Conservation (phyloP, 2,888 invertebrate genomes). For the Archaeoteleia sp. region DNA sequence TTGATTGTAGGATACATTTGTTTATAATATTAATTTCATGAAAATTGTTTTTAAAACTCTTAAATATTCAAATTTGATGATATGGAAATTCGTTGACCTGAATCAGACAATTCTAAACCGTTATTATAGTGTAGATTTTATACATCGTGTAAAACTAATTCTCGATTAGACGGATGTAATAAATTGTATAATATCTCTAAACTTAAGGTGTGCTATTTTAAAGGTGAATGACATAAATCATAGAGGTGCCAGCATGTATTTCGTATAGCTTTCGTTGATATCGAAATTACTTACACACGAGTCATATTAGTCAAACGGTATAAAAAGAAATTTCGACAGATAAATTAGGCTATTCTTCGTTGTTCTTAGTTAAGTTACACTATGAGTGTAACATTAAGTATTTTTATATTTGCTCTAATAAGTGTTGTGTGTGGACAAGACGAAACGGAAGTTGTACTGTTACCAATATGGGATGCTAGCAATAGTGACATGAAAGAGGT, state of each 20-base stretch:
- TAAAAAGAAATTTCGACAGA: slow-evolving; percentile 54
- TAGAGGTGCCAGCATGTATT: slow-evolving; percentile 66
- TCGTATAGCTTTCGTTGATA: slow-evolving; percentile 31
- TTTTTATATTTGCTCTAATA: slow-evolving; percentile 45
- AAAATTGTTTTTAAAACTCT: too few relatives aligned
- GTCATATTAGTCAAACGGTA: slow-evolving; percentile 25
- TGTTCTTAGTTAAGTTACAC: slow-evolving; percentile 46
- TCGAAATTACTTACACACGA: slow-evolving; percentile 35
- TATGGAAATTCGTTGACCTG: too few relatives aligned
- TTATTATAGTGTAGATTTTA: too few relatives aligned
- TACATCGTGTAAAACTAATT: too few relatives aligned
- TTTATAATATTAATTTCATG: too few relatives aligned
- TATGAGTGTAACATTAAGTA: slow-evolving; percentile 52
- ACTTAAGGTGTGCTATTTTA: slow-evolving; percentile 7
- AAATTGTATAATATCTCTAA: slow-evolving; percentile 9
- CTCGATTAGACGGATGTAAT: too few relatives aligned
- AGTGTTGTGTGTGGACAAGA: slow-evolving; percentile 22
- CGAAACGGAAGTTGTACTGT: slow-evolving; percentile 59
- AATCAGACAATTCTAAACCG: too few relatives aligned
- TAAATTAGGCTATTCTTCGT: slow-evolving; percentile 52
- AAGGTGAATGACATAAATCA: slow-evolving; percentile 52
- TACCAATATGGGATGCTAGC: slow-evolving; percentile 57
- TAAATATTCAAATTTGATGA: too few relatives aligned
- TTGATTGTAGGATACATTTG: too few relatives aligned
- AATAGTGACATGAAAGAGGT: slow-evolving; percentile 48